Percentiles rank a stretch among this genome's conserved stretches.
These are phyloP conservation scores for Hyposmocoma kahamanoa DNA, from an alignment of 1,140 invertebrate species.

Conservation along the genomic window DNA sequence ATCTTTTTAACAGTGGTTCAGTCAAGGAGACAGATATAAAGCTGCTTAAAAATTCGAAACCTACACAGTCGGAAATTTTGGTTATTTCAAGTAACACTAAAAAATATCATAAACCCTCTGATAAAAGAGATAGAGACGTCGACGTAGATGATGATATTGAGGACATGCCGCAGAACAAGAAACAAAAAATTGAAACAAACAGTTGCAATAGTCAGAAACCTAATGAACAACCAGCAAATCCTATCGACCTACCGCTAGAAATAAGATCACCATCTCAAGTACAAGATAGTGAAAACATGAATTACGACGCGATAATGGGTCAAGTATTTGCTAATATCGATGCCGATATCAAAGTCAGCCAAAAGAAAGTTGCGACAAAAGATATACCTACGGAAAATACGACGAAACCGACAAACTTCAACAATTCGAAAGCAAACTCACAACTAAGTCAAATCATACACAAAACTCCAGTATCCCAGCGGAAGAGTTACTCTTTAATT, in stretches of 20 bases:
- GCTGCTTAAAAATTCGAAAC: conserved; percentile 25
- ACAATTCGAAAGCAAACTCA: neutral
- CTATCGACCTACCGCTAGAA: conserved; percentile 3
- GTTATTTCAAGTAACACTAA: conserved; percentile 28
- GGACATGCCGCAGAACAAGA: conserved; percentile 33
- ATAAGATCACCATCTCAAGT: conserved; percentile 10
- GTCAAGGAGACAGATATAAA: conserved; percentile 39
- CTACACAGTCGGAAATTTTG: conserved; percentile 45
- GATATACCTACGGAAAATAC: neutral
- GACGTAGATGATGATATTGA: conserved; percentile 23
- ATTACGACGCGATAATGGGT: conserved; percentile 49
- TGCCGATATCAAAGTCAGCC: conserved; percentile 37
- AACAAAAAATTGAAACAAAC: conserved; percentile 21
- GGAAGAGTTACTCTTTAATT: neutral
- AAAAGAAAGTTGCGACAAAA: no score
- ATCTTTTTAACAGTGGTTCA: conserved; percentile 48
- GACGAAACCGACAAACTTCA: neutral
- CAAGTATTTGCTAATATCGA: conserved; percentile 58
- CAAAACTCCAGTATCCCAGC: neutral
- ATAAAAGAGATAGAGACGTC: conserved; percentile 37
- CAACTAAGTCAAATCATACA: conserved; percentile 1
- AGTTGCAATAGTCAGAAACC: conserved; percentile 33
- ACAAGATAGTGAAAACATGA: conserved; percentile 38
- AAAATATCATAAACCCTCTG: conserved; percentile 22
- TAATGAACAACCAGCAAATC: conserved; percentile 12